phyloP scores from a whole-genome alignment of 2,888 invertebrate species.

The Catocala nupta region DNA sequence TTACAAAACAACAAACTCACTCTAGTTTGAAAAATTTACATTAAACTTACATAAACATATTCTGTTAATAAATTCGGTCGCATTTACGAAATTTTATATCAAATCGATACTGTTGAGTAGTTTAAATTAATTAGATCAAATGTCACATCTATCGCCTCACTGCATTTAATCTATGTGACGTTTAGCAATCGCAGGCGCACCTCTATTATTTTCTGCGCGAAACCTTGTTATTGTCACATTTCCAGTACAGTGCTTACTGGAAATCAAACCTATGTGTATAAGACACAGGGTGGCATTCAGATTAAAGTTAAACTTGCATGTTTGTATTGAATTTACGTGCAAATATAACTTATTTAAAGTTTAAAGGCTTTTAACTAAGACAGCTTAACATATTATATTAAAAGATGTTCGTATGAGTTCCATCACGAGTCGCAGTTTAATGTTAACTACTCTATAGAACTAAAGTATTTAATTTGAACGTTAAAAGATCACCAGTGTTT shows the following conservation, averaged over 20 bases:
- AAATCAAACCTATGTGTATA: slow-evolving; percentile 1
- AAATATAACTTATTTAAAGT: slow-evolving; percentile 6
- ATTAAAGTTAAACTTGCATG: not conserved
- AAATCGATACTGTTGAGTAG: not conserved
- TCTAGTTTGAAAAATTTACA: no score
- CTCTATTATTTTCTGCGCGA: slow-evolving; percentile 29
- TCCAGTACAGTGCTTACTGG: slow-evolving; percentile 17
- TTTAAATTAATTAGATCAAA: not conserved
- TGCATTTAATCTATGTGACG: slow-evolving; percentile 24
- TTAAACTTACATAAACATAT: no score
- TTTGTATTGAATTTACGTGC: not conserved
- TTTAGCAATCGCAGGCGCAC: slow-evolving; percentile 33
- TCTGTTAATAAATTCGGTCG: no score
- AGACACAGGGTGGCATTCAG: not conserved
- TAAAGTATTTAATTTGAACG: no score
- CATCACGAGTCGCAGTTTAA: slow-evolving; percentile 1
- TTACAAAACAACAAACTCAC: no score
- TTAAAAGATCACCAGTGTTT: no score
- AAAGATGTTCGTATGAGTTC: not conserved
- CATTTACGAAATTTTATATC: not conserved
- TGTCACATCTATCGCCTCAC: slow-evolving; percentile 12
- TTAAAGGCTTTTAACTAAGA: slow-evolving; percentile 4
- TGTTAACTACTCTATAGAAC: no score
- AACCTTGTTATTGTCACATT: slow-evolving; percentile 28
- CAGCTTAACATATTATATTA: not conserved